These are phyloP conservation scores for Lerema accius DNA, from an alignment of 1,140 invertebrate genomes.

Conservation along the genomic window DNA sequence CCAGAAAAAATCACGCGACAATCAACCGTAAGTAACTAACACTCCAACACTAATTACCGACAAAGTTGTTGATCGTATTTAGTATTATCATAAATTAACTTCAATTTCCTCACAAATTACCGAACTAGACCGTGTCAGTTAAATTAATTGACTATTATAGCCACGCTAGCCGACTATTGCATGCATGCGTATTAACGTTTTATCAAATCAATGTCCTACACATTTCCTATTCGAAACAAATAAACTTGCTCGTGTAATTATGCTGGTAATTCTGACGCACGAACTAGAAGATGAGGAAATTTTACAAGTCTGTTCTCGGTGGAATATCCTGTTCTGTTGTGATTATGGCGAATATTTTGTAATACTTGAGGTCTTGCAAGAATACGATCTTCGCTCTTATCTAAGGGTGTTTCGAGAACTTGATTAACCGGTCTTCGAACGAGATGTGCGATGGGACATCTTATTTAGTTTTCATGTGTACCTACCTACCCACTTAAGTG, in stretches of 20 bases:
- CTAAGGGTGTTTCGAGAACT: background rate
- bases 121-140: background rate
- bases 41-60: background rate
- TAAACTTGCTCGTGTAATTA: background rate
- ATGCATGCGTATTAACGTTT: background rate
- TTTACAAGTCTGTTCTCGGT: background rate
- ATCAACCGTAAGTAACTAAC: conserved; percentile 9
- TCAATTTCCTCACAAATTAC: conserved; percentile 1
- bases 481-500: too few species aligned
- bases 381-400: background rate
- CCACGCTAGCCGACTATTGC: background rate
- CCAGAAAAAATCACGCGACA: conserved; percentile 8
- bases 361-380: background rate
- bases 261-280: background rate
- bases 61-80: background rate
- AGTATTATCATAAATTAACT: background rate
- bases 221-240: background rate
- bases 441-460: background rate
- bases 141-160: conserved; percentile 6
- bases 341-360: background rate
- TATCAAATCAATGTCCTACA: background rate
- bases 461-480: background rate
- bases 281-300: conserved; percentile 1
- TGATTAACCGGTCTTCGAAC: background rate
- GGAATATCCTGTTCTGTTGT: conserved; percentile 7